Base-by-base conservation (phyloP, 2,888 invertebrate species). In the Heliconius sara region DNA sequence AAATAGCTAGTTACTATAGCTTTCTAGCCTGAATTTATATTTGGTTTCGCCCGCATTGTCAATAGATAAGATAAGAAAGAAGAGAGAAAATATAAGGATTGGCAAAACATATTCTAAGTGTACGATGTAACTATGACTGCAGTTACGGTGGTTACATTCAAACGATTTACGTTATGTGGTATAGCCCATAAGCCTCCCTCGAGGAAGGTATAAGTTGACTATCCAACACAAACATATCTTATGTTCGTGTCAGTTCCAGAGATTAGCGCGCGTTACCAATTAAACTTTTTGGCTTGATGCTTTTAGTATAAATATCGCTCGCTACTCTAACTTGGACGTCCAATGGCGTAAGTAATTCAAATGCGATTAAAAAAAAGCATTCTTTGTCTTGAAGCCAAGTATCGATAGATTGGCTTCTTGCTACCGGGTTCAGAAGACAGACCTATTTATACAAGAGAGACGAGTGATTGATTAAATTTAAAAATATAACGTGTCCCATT, bases 331-430 rank as follows among this genome's bases (percentile, higher is more conserved):
- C 74, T 74, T 77, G 30, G 19, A 10, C 74, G 13, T 25, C 22
- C 9, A 57, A 68, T 66, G 67, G 77, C 77, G 70, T 74, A 71
- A 57, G 75, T 25, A 25, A 73, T 77, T 74, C 68, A 66, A 63
- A 76, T 74, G 77, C 67, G 63, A 76, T 74, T 60, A 73, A 80
- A 76, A 81, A 82, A 82, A 82, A 79, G 63, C 65, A 52, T 30
- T 52, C 66, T 79, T 80, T 79, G 80, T 82, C 60, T 73, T 52
- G 65, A 60, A 30, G 80, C 79, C 82, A 82, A 81, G 79, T 57
- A 81, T 82, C 80, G 80, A 82, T 76, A 78, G 78, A 34, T 43
- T 70, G 43, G 70, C 13, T 39, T 70, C 63, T 39, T 65, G 72
- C 71, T 79, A 73, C 82, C 80, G 80, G 79, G 77, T 80, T 80